Base-by-base conservation (phyloP, 1,140 invertebrate species). In the Centruroides sculpturatus region DNA sequence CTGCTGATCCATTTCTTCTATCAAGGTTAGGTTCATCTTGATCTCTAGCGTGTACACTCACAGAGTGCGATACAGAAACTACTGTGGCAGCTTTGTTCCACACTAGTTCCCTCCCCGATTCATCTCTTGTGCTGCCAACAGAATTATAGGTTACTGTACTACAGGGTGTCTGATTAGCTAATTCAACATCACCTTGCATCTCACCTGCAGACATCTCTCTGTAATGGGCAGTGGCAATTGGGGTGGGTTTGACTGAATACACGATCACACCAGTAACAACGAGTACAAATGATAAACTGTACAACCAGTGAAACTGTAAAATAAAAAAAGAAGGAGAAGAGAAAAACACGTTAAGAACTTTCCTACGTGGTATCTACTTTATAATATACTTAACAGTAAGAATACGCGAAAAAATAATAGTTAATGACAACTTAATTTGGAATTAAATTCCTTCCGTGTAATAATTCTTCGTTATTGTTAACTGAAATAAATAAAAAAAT, bases 191-290 rank as follows among this genome's bases (percentile, higher is more conserved):
- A 11, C 51, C 59, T 48, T 53, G 59, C n/a, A 35, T 35, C 12
- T 59, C 59, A 34, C 13, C 11, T 5, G 36, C 12, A 11, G 59
- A 49, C n/a, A 59, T 59, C 51, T 59, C 59, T 48, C 59, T 53
- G 52, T 47, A 50, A 11, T 35, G 46, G 49, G 48, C n/a, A 35
- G 46, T 54, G n/a, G 74, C 72, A 63, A 79, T 76, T 11, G 80
- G 80, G 47, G 80, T 81, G 64, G 75, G 75, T 69, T 82, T 81
- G 63, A 82, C 77, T n/a, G 80, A 79, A 72, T 85, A 90, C 56
- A 87, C 78, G 59, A 86, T 82, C 59, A 89, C 81, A 23, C 87
- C 87, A 11, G 80, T 78, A 75, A 89, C 82, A 48, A 87, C 84
- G 61, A 87, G 74, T 12, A 81, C 70, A 69, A 86, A 89, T 2